A percentile compares a stretch with the other conserved stretches of the same genome.
Evolutionary conservation across 2,797 vertebrate genomes (phyloP).

Genomic region (Tarsius wallacei): DNA sequence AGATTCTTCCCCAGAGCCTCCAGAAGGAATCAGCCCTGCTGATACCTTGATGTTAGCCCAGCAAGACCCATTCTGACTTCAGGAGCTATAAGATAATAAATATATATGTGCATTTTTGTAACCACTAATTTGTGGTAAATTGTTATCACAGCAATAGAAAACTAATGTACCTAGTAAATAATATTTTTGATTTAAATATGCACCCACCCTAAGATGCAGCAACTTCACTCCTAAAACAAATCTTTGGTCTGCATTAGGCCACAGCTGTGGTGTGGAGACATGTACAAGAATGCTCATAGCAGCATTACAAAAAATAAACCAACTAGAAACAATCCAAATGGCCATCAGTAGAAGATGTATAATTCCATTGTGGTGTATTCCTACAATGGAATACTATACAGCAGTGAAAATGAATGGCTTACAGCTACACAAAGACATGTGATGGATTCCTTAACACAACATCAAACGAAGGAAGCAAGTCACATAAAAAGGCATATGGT

Average conservation of each 20-base stretch:
- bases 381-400: background rate
- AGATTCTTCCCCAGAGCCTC: background rate
- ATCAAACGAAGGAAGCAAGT: background rate
- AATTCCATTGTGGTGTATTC: background rate
- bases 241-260: background rate
- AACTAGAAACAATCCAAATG: background rate
- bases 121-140: slow-evolving; percentile 8
- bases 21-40: background rate
- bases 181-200: background rate
- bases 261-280: background rate
- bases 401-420: background rate
- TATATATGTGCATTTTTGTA: background rate
- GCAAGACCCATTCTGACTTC: background rate
- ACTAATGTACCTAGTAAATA: background rate
- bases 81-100: background rate
- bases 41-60: background rate
- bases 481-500: background rate
- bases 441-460: background rate
- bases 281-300: background rate
- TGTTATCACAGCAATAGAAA: background rate
- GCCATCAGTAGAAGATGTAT: background rate
- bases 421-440: background rate
- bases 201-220: background rate
- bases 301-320: background rate
- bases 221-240: slow-evolving; percentile 42